Evolutionary conservation across 2,888 invertebrate species (phyloP).

Genomic region (Molorchus minor): DNA sequence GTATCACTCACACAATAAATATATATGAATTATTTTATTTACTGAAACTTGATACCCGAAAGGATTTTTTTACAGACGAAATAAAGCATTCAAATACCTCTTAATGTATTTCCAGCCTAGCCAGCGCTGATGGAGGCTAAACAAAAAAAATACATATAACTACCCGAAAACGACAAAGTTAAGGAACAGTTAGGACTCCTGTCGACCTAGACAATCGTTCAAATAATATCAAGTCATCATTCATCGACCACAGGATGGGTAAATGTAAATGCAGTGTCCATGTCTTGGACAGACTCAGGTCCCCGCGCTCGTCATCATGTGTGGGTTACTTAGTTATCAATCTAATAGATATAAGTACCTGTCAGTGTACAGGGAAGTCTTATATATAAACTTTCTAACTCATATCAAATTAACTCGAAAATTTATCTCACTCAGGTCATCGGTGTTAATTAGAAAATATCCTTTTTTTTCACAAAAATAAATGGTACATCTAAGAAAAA

Average conservation of each 20-base stretch:
- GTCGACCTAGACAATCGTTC: constrained; percentile 46
- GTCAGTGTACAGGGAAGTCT: constrained; percentile 24
- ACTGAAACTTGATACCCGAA: too few species aligned
- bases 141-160: too few species aligned
- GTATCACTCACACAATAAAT: too few species aligned
- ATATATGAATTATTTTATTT: too few species aligned
- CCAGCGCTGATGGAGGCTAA: constrained; percentile 30
- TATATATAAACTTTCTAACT: constrained; percentile 28
- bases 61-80: too few species aligned
- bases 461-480: too few species aligned
- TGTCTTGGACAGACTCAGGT: constrained; percentile 28
- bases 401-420: constrained; percentile 7
- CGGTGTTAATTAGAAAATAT: too few species aligned
- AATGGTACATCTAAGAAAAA: too few species aligned
- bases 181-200: constrained; percentile 36
- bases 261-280: constrained; percentile 44
- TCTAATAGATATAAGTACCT: constrained; percentile 32
- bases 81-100: too few species aligned
- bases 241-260: constrained; percentile 37
- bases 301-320: constrained; percentile 17
- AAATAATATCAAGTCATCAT: constrained; percentile 48
- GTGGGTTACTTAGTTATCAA: constrained; percentile 30
- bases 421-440: too few species aligned
- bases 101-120: too few species aligned
- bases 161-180: constrained; percentile 37